A percentile compares a stretch with the other conserved stretches of the same genome.
Conservation (phyloP, 23 tunicate species). For the Trididemnum miniatum region DNA sequence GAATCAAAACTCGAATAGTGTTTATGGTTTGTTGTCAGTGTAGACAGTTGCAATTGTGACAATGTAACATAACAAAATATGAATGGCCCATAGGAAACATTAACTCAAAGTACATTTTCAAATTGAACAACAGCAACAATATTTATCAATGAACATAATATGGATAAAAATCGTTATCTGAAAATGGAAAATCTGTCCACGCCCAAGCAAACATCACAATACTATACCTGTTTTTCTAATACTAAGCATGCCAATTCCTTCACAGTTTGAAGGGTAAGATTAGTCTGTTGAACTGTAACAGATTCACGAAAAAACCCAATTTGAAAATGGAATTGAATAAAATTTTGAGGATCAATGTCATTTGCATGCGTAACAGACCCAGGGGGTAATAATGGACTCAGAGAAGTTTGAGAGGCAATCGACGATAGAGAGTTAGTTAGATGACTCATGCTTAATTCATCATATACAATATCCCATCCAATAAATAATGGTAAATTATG, state of each 20-base stretch:
- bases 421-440: background rate
- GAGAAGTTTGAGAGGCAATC: background rate
- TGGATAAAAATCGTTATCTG: no score
- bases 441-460: slow-evolving; percentile 3
- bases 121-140: no score
- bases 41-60: no score
- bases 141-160: no score
- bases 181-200: no score
- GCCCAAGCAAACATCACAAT: no score
- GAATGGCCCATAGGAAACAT: background rate
- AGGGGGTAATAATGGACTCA: background rate
- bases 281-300: slow-evolving; percentile 37
- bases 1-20: no score
- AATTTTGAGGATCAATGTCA: background rate
- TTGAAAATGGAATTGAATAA: slow-evolving; percentile 81
- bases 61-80: no score
- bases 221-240: slow-evolving; percentile 72
- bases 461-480: background rate
- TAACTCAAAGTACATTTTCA: no score
- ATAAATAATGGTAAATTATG: no score
- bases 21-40: no score
- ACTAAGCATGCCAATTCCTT: slow-evolving; percentile 64
- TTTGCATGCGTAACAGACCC: background rate
- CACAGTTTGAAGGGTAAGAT: slow-evolving; percentile 40
- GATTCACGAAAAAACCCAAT: slow-evolving; percentile 80